A percentile compares a stretch with the other conserved stretches of the same genome.
These are phyloP conservation scores for Gallinago jamesoni DNA, from an alignment of 2,113 vertebrate species.

Conservation along the genomic window DNA sequence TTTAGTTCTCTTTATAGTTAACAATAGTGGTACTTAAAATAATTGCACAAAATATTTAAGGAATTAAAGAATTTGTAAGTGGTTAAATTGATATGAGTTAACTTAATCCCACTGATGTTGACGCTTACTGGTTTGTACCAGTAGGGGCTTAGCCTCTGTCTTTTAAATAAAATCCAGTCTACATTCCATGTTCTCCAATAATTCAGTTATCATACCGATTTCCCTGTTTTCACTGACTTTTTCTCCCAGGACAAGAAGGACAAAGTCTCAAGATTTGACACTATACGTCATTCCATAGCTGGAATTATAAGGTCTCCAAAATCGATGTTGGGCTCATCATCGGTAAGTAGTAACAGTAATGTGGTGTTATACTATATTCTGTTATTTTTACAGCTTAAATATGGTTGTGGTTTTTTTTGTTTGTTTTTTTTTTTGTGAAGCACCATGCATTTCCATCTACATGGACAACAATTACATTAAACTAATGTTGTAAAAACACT, in stretches of 20 bases:
- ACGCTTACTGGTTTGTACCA: background rate
- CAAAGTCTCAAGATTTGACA: slow-evolving; percentile 92
- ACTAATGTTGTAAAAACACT: background rate
- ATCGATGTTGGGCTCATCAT: slow-evolving; percentile 85
- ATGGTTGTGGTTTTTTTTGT: too few species aligned
- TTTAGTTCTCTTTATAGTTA: background rate
- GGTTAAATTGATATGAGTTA: background rate
- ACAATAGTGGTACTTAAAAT: background rate
- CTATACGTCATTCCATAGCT: slow-evolving; percentile 93
- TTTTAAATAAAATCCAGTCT: background rate
- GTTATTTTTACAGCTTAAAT: background rate
- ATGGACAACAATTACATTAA: background rate
- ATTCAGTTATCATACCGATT: background rate
- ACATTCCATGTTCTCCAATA: background rate
- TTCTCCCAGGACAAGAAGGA: slow-evolving; percentile 91
- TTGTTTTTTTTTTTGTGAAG: background rate
- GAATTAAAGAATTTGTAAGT: background rate
- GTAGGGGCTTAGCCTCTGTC: background rate
- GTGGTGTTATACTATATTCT: background rate
- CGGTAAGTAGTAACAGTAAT: slow-evolving; percentile 80
- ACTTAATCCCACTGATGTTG: background rate
- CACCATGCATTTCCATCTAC: background rate
- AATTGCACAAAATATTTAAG: background rate
- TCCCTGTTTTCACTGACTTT: background rate
- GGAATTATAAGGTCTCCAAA: slow-evolving; percentile 94